Evolutionary conservation across 1,140 invertebrate genomes (phyloP), one percentile per base, ranked within the genome.

Genomic region (Choristoneura fumiferana): DNA sequence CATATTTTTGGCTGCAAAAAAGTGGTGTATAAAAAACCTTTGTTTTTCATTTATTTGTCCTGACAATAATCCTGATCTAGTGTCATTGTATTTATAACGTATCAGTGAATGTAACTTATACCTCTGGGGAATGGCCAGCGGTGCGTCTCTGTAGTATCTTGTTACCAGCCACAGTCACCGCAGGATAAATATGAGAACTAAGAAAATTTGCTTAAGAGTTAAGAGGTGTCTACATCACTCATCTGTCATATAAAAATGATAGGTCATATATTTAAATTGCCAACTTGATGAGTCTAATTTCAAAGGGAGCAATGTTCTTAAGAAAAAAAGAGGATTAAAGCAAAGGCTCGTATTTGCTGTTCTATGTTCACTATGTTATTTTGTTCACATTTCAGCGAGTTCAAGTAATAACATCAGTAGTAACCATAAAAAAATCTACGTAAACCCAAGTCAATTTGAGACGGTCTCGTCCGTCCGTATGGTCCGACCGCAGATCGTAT

Each of bases 401-500:
- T 49, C 18, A 6, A 17, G 62, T 60, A 61, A 67, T 62, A 67
- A 68, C 54, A 60, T 57, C 22, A 71, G 65, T 72, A 78, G 43
- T 33, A 49, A 29, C 43, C 18, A 49, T 49, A 49, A 49, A 76
- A 73, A 81, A 82, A 77, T 73, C 65, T 79, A 68, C 65, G 73
- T 78, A 83, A 81, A 73, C 73, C 78, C 75, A 65, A 80, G 69
- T 87, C 76, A 79, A 84, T 84, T 83, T 80, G 78, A 73, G 71
- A 62, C 17, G 63, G 69, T 73, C 72, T 71, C 66, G 66, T 66
- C 65, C 66, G 57, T 72, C 71, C 52, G 57, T 61, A 60, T 60
- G 65, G 73, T 62, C 71, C 73, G 73, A 62, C 81, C 78, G 60
- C 78, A 81, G 84, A 86, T 88, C 70, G 63, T 79, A 88, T 88